phyloP scores from a whole-genome alignment of 2,797 vertebrate genomes.

The Choloepus didactylus region DNA sequence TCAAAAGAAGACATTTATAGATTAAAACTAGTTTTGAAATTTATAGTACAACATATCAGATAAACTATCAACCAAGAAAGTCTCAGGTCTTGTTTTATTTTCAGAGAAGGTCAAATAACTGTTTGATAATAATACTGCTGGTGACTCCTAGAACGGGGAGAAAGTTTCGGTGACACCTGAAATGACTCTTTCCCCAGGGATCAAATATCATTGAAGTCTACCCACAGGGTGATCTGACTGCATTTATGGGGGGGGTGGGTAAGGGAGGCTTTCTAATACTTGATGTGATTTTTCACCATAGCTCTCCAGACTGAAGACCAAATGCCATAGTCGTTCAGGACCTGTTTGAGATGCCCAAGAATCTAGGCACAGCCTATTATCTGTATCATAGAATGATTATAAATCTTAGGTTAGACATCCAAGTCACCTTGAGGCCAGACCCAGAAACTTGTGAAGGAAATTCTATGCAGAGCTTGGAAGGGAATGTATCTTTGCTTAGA shows the following conservation, averaged over 20 bases:
- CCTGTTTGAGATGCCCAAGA: neutral
- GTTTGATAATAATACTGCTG: neutral
- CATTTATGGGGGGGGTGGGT: neutral
- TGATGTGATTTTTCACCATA: conserved; percentile 36
- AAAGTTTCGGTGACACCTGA: neutral
- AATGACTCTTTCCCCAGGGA: neutral
- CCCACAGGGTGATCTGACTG: neutral
- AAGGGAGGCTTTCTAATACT: conserved; percentile 17
- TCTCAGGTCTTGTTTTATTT: conserved; percentile 34
- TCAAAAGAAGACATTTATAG: conserved; percentile 4
- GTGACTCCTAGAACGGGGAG: conserved; percentile 23
- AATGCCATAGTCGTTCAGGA: conserved; percentile 16
- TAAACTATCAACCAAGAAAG: conserved; percentile 42
- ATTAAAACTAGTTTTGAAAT: conserved; percentile 59
- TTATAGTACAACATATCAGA: neutral
- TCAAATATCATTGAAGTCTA: neutral
- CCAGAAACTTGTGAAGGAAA: neutral
- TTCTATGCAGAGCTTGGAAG: neutral
- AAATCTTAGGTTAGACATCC: neutral
- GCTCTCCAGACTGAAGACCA: neutral
- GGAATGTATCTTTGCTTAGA: neutral
- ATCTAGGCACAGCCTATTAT: neutral
- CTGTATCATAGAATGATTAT: neutral
- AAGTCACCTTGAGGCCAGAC: neutral
- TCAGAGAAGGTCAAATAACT: conserved; percentile 10